Evolutionary conservation across 2,113 vertebrate genomes (phyloP).

Genomic region (Eleginops maclovinus): DNA sequence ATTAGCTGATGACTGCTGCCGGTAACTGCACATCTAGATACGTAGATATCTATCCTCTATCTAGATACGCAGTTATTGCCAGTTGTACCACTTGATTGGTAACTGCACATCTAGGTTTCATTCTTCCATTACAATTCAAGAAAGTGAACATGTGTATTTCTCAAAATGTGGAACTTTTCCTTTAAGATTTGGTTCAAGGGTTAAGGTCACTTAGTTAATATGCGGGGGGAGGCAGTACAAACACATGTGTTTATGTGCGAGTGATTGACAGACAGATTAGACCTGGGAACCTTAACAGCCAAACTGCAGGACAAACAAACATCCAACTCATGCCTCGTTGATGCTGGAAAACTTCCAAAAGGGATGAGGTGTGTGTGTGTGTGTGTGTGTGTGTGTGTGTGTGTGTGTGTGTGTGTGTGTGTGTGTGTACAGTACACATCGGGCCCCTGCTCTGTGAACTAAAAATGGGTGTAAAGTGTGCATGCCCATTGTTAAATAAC

Average conservation of each 20-base stretch:
- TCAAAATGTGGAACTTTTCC: not conserved
- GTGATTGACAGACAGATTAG: not conserved
- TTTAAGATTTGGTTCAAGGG: conserved; percentile 1
- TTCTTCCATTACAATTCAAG: not conserved
- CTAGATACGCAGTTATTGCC: too few species aligned
- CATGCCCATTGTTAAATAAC: conserved; percentile 40
- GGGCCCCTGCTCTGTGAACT: too few species aligned
- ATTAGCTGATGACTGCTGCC: not conserved
- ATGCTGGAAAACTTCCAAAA: conserved; percentile 16
- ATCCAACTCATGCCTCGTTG: not conserved
- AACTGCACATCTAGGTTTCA: not conserved
- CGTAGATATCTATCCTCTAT: too few species aligned
- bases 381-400: conserved; percentile 38
- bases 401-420: conserved; percentile 11
- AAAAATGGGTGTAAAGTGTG: not conserved
- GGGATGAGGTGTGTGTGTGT: conserved; percentile 23
- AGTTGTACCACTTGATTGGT: too few species aligned
- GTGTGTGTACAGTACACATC: conserved; percentile 12
- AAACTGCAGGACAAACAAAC: conserved; percentile 17
- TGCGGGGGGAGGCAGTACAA: not conserved
- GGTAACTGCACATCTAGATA: not conserved
- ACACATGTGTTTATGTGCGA: conserved; percentile 30
- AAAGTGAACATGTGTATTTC: not conserved
- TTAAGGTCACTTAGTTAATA: not conserved
- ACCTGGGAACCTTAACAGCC: not conserved